phyloP scores from a whole-genome alignment of 2,888 invertebrate genomes.

The Drosophila sordidula region DNA sequence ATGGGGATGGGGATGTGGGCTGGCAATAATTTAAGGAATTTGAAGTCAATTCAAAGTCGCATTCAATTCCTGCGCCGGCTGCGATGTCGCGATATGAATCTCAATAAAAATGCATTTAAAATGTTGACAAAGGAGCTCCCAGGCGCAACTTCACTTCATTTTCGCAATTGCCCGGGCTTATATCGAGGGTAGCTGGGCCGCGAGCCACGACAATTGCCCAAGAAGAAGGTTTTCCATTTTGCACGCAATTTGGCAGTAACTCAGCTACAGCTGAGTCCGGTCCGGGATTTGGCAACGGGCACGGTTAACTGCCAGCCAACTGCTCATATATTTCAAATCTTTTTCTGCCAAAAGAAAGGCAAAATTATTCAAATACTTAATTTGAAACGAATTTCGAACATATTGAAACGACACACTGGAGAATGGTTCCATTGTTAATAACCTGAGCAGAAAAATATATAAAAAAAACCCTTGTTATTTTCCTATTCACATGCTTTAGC shows the following conservation, averaged over 20 bases:
- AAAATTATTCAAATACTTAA: conserved; percentile 69
- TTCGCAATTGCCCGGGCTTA: conserved; percentile 35
- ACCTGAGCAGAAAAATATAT: too few relatives aligned
- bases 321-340: conserved; percentile 50
- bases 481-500: too few relatives aligned
- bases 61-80: conserved; percentile 61
- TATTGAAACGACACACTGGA: conserved; percentile 59
- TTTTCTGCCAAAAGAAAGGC: conserved; percentile 2
- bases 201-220: conserved; percentile 32
- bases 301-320: conserved; percentile 5
- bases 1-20: conserved; percentile 51
- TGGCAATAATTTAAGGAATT: conserved; percentile 82
- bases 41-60: conserved; percentile 81
- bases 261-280: conserved; percentile 69
- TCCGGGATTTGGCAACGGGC: not conserved
- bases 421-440: conserved; percentile 4
- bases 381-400: conserved; percentile 64
- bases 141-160: conserved; percentile 42
- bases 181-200: not conserved
- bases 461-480: too few relatives aligned
- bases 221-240: conserved; percentile 43
- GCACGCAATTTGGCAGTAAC: conserved; percentile 73
- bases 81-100: conserved; percentile 79
- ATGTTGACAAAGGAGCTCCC: conserved; percentile 81
- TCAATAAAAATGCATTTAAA: conserved; percentile 84